A percentile compares a stretch with the other conserved stretches of the same genome.
phyloP scores from a whole-genome alignment of 2,888 invertebrate genomes.

The Trachelus tabidus region DNA sequence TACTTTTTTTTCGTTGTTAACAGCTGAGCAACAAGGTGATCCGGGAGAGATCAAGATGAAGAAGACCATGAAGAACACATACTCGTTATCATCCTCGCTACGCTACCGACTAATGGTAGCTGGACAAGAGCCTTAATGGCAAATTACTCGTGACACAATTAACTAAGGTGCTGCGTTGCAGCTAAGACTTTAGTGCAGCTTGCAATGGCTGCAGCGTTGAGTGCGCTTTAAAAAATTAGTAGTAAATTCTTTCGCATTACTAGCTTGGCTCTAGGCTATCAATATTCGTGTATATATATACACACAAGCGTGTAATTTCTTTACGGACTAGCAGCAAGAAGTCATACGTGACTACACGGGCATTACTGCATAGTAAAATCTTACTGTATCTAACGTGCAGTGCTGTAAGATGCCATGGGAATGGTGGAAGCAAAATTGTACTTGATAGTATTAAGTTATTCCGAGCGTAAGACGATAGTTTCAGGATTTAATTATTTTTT shows the following conservation, averaged over 20 bases:
- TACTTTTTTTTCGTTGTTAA: not conserved
- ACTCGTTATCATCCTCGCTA: not conserved
- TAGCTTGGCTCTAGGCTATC: not conserved
- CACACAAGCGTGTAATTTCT: not conserved
- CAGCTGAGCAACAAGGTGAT: not conserved
- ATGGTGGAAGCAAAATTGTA: not conserved
- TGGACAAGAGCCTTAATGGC: slow-evolving; percentile 5
- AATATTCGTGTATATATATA: not conserved
- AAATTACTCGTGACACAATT: slow-evolving; percentile 10
- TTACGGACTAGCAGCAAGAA: not conserved
- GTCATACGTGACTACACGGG: not conserved
- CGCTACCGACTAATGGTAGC: slow-evolving; percentile 8
- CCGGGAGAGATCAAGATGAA: not conserved
- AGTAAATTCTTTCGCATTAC: not conserved
- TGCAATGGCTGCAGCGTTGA: not conserved
- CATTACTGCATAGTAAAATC: not conserved
- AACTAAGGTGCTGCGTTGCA: not conserved
- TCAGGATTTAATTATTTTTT: too few species aligned
- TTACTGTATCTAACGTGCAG: not conserved
- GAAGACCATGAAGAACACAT: not conserved
- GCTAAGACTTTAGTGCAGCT: not conserved
- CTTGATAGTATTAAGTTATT: not conserved
- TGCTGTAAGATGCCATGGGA: not conserved
- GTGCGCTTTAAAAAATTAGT: not conserved
- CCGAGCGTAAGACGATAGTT: too few species aligned